Evolutionary conservation across 2,797 vertebrate genomes (phyloP).

Genomic region (Alca torda): DNA sequence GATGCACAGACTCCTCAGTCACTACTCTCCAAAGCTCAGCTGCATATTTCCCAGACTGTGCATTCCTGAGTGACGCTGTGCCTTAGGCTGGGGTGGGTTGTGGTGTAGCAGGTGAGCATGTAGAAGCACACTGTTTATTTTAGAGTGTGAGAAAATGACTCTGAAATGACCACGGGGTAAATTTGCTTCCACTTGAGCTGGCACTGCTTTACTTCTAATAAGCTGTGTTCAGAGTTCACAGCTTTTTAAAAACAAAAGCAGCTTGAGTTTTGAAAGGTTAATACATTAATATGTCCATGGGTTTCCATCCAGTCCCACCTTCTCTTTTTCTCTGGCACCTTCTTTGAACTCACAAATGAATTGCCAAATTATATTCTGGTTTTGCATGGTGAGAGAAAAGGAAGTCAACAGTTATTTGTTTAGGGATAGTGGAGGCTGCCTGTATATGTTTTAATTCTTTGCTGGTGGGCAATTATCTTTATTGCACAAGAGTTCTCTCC

Average conservation of each 20-base stretch:
- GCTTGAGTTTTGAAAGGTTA: not conserved
- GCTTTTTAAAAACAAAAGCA: not conserved
- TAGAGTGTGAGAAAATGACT: not conserved
- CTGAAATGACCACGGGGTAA: not conserved
- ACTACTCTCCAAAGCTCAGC: not conserved
- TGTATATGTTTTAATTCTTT: not conserved
- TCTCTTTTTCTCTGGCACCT: not conserved
- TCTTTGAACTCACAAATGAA: not conserved
- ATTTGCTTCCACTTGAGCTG: not conserved
- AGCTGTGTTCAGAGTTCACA: not conserved
- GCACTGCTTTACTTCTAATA: not conserved
- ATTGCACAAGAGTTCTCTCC: not conserved
- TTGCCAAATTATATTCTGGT: not conserved
- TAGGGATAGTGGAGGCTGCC: not conserved
- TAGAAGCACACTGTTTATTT: not conserved
- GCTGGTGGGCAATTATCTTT: not conserved
- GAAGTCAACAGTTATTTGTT: not conserved
- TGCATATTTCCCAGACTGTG: accelerated
- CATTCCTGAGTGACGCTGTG: not conserved
- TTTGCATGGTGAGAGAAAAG: not conserved
- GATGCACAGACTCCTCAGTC: not conserved
- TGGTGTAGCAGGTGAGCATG: not conserved
- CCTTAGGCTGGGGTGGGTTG: not conserved
- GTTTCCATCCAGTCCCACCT: not conserved
- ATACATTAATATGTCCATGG: not conserved